Percentiles rank a stretch among this genome's conserved stretches.
Evolutionary conservation across 2,113 vertebrate genomes (phyloP).

Genomic region (human): GRCh38 chr9:132049501-132050000

Average conservation of each 20-base stretch:
- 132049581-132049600: accelerated
- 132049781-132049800: background rate
- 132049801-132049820: background rate
- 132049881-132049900: conserved; percentile 1
- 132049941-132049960: background rate
- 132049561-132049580: background rate
- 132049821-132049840: background rate
- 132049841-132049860: background rate
- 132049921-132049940: background rate
- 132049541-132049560: accelerated
- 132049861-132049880: background rate
- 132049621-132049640: background rate
- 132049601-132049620: background rate
- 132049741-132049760: background rate
- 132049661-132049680: background rate
- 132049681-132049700: background rate
- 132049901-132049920: background rate
- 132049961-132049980: background rate
- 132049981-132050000: background rate
- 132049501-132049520: background rate
- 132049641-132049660: accelerated
- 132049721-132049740: background rate
- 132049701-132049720: background rate
- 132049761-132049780: background rate
- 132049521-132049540: background rate